These are phyloP conservation scores for Xanthorhoe designata DNA, from an alignment of 2,888 invertebrate species.

Conservation along the genomic window DNA sequence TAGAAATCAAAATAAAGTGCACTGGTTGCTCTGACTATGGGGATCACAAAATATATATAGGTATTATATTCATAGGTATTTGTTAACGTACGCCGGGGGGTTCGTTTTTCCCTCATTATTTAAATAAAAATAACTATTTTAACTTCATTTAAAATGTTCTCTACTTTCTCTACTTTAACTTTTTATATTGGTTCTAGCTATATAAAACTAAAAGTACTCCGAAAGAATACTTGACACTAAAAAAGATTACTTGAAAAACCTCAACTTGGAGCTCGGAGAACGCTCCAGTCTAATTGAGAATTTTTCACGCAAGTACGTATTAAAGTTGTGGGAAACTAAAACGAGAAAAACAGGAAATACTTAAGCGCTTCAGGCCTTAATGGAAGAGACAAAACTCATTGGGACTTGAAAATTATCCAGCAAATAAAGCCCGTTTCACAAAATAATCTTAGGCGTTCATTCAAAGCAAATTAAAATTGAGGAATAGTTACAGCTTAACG, in stretches of 20 bases:
- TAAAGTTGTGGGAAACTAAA: conserved; percentile 25
- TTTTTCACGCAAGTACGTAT: conserved; percentile 28
- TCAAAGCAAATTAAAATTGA: too few species aligned
- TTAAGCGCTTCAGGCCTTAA: conserved; percentile 13
- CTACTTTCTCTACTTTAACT: not conserved
- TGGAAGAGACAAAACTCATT: conserved; percentile 26
- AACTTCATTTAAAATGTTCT: not conserved
- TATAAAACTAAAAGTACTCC: conserved; percentile 23
- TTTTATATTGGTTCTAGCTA: conserved; percentile 4
- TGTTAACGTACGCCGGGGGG: too few species aligned
- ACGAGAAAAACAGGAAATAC: conserved; percentile 26
- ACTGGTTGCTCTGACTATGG: too few species aligned
- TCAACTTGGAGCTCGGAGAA: conserved; percentile 11
- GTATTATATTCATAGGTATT: too few species aligned
- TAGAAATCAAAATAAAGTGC: too few species aligned
- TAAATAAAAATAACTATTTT: not conserved
- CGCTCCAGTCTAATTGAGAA: conserved; percentile 22
- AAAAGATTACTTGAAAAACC: conserved; percentile 26
- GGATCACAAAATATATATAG: too few species aligned
- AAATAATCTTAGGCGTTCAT: not conserved
- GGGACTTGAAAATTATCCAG: conserved; percentile 24
- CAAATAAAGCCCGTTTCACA: not conserved
- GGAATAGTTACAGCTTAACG: too few species aligned
- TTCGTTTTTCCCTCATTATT: too few species aligned
- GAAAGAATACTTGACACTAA: conserved; percentile 19